Evolutionary conservation across 2,888 invertebrate genomes (phyloP).

Genomic region (Embidobia sp.): DNA sequence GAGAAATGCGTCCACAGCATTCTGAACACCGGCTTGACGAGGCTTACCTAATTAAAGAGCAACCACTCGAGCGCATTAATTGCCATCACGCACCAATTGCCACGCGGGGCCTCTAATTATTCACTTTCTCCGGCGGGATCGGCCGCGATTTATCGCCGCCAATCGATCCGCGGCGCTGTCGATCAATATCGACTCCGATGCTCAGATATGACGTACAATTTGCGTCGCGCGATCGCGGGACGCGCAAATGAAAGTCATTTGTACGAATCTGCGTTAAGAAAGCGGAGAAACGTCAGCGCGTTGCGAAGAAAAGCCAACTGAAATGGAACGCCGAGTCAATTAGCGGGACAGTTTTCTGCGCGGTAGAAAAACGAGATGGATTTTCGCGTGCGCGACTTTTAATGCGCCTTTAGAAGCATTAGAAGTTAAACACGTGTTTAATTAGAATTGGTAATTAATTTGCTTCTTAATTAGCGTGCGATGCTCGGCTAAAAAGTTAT

Average conservation of each 20-base stretch:
- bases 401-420: no score
- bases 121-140: constrained; percentile 56
- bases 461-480: no score
- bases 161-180: constrained; percentile 41
- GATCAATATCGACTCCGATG: constrained; percentile 37
- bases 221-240: constrained; percentile 4
- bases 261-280: constrained; percentile 15
- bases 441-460: no score
- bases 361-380: no score
- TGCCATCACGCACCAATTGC: constrained; percentile 64
- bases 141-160: constrained; percentile 43
- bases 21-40: constrained; percentile 40
- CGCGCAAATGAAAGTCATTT: constrained; percentile 40
- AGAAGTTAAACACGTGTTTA: no score
- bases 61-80: constrained; percentile 58
- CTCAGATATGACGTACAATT: constrained; percentile 12
- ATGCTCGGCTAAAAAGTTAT: no score
- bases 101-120: constrained; percentile 55
- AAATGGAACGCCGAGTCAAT: constrained; percentile 19
- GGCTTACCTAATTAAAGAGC: constrained; percentile 55
- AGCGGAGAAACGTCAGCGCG: constrained; percentile 19
- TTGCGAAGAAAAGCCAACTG: constrained; percentile 12
- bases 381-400: no score
- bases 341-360: constrained; percentile 16
- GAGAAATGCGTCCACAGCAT: constrained; percentile 34